Percentiles rank a stretch among this genome's conserved stretches.
phyloP scores from a whole-genome alignment of 1,140 invertebrate species.

The Cyclina sinensis region DNA sequence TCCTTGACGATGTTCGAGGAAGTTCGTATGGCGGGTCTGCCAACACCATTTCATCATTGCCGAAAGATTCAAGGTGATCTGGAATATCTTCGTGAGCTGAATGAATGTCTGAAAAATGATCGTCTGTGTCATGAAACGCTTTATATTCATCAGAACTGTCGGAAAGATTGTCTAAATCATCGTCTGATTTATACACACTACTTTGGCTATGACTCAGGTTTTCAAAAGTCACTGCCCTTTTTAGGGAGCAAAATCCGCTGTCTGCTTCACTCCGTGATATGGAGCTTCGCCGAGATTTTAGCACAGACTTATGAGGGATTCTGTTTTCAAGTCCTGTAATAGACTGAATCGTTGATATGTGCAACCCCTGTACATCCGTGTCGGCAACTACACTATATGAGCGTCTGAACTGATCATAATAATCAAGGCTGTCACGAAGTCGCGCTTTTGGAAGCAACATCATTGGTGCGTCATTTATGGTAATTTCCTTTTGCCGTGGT shows the following conservation, averaged over 20 bases:
- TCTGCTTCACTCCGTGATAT: slow-evolving; percentile 56
- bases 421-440: slow-evolving; percentile 37
- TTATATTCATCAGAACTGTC: slow-evolving; percentile 14
- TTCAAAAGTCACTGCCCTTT: slow-evolving; percentile 63
- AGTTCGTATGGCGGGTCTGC: not conserved
- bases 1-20: not conserved
- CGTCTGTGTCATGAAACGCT: not conserved
- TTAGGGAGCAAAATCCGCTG: slow-evolving; percentile 58
- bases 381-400: slow-evolving; percentile 59
- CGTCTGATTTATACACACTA: slow-evolving; percentile 35
- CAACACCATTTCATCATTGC: slow-evolving; percentile 1
- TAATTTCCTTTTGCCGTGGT: slow-evolving; percentile 22
- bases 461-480: slow-evolving; percentile 63
- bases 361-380: slow-evolving; percentile 23
- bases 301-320: slow-evolving; percentile 30
- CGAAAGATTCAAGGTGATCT: slow-evolving; percentile 56
- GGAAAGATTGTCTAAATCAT: slow-evolving; percentile 44
- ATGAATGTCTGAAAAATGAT: not conserved
- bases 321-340: not conserved
- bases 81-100: not conserved
- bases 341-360: slow-evolving; percentile 60
- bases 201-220: slow-evolving; percentile 61
- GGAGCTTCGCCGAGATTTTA: slow-evolving; percentile 38
- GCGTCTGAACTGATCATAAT: slow-evolving; percentile 38
- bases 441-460: slow-evolving; percentile 61